phyloP scores from a whole-genome alignment of 2,888 invertebrate genomes.

The Rhopalosiphum nymphaeae region DNA sequence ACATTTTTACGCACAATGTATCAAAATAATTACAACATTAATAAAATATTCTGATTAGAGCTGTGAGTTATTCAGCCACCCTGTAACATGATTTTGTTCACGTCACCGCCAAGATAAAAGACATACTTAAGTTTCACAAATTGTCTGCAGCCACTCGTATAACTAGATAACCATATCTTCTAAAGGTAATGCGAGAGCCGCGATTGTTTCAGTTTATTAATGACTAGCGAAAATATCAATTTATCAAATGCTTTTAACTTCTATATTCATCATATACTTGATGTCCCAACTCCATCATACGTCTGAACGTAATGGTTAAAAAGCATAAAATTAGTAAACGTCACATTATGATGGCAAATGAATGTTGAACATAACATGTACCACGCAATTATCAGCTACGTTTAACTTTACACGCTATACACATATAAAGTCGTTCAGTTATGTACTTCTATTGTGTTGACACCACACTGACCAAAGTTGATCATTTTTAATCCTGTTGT shows the following conservation, averaged over 20 bases:
- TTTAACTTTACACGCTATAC: not conserved
- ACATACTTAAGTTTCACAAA: constrained; percentile 49
- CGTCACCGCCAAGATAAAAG: constrained; percentile 29
- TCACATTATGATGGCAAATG: not conserved
- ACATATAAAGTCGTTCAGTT: not conserved
- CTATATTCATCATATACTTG: not conserved
- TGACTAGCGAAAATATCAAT: constrained; percentile 50
- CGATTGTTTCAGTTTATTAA: constrained; percentile 56
- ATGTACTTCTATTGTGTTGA: not conserved
- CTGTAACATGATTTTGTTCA: not conserved
- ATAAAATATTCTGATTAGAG: not conserved
- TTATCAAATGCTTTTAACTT: constrained; percentile 49
- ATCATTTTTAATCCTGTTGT: not conserved
- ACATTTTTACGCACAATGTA: not conserved
- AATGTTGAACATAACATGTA: not conserved
- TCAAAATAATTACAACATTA: not conserved
- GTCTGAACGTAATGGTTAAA: constrained; percentile 9
- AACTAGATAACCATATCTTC: constrained; percentile 43
- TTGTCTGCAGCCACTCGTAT: constrained; percentile 35
- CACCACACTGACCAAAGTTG: not conserved
- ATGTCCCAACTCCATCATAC: not conserved
- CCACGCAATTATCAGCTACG: not conserved
- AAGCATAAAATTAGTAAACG: constrained; percentile 42
- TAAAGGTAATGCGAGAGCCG: constrained; percentile 33
- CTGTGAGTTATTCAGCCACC: not conserved